phyloP scores from a whole-genome alignment of 2,888 invertebrate genomes.

The Leptopilina myrica region DNA sequence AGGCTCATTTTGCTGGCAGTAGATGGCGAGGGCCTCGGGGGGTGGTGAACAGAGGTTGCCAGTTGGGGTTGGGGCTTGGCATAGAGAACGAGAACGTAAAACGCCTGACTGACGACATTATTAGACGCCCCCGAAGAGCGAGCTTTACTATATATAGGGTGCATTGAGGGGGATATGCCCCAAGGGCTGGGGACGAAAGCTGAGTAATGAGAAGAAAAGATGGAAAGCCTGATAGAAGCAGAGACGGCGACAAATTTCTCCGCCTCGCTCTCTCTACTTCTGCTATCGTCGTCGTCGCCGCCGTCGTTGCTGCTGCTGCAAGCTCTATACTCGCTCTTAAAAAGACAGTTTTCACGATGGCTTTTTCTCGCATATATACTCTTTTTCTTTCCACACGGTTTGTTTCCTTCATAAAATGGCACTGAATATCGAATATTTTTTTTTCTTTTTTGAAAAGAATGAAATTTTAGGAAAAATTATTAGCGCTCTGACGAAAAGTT shows the following conservation, averaged over 20 bases:
- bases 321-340: slow-evolving; percentile 18
- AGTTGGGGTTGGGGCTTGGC: slow-evolving; percentile 52
- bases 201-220: slow-evolving; percentile 70
- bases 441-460: neutral
- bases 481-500: too few species aligned
- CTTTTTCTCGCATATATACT: slow-evolving; percentile 19
- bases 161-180: slow-evolving; percentile 46
- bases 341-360: slow-evolving; percentile 36
- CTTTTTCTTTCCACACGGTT: neutral
- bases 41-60: slow-evolving; percentile 47
- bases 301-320: neutral
- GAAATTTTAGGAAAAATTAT: too few species aligned
- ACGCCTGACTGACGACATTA: slow-evolving; percentile 76
- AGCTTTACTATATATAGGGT: slow-evolving; percentile 39
- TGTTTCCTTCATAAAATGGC: slow-evolving; percentile 1
- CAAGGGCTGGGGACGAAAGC: slow-evolving; percentile 62
- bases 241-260: slow-evolving; percentile 48
- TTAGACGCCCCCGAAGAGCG: slow-evolving; percentile 75
- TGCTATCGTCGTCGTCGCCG: neutral
- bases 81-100: slow-evolving; percentile 66
- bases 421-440: slow-evolving; percentile 1
- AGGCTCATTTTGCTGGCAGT: slow-evolving; percentile 75
- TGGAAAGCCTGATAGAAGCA: slow-evolving; percentile 56
- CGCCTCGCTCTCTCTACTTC: neutral
- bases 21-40: slow-evolving; percentile 61